These are phyloP conservation scores for Liasis olivaceus DNA, from an alignment of 2,797 vertebrate genomes.

Conservation along the genomic window DNA sequence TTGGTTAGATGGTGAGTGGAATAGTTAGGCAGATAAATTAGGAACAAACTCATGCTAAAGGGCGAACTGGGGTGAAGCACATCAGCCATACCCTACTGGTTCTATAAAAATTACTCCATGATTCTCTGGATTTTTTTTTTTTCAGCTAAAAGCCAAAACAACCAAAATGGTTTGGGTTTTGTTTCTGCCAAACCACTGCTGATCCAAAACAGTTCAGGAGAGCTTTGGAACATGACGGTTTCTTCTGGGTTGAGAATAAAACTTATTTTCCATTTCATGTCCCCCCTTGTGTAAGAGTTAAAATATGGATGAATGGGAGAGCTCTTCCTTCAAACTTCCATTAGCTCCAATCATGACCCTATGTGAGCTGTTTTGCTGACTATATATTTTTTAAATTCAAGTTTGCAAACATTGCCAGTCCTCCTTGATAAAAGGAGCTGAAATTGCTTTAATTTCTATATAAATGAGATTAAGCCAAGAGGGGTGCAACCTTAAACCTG, in stretches of 20 bases:
- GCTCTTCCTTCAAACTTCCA: neutral
- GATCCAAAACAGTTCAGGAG: neutral
- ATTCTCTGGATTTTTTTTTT: neutral
- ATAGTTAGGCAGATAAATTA: neutral
- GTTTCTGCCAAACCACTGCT: neutral
- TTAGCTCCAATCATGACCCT: neutral
- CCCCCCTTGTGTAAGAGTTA: neutral
- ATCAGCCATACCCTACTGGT: neutral
- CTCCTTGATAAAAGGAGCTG: neutral
- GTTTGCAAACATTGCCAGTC: neutral
- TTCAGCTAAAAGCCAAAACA: neutral
- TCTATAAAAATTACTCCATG: neutral
- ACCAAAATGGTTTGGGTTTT: neutral
- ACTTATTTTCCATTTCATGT: neutral
- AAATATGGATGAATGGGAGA: neutral
- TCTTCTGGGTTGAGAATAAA: neutral
- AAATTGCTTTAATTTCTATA: neutral
- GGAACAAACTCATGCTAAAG: neutral
- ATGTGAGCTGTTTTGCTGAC: neutral
- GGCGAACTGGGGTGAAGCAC: neutral
- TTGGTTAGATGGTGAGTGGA: neutral
- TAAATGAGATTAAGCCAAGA: neutral
- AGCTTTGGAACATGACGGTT: neutral
- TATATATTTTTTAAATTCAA: neutral
- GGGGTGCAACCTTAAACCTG: neutral